Base-by-base conservation (phyloP, 1,140 invertebrate genomes). In the Heliconius congener region DNA sequence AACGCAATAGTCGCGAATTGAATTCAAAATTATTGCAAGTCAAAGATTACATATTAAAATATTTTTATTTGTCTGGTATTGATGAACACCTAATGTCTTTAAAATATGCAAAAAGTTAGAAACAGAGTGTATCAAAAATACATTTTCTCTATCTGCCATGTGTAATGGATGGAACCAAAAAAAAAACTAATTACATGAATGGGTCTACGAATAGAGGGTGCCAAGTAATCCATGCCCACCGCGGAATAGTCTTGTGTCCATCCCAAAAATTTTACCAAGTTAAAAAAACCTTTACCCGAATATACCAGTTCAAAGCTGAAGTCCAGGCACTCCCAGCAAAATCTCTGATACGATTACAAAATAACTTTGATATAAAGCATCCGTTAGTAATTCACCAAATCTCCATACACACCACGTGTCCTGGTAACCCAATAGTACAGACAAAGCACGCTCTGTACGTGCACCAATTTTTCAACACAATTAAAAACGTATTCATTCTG, bases 401-500 rank as follows among this genome's bases (percentile, higher is more conserved):
- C 55, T 57, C 55, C 55, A 57, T 57, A 57, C 19, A 23, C 3
- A 9, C 19, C n/a, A 57, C 55, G n/a, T 57, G 55, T 57, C 19
- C 55, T 23, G 55, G n/a, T 57, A 57, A 57, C n/a, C n/a, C n/a
- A 57, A 57, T 57, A 57, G 19, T 57, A 57, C 55, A 57, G 19
- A 57, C 55, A 57, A 57, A 57, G 55, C 19, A 23, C 55, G 55
- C 9, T 11, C 55, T n/a, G 55, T 57, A 57, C 55, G 55, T 57
- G n/a, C n/a, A 23, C 55, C 55, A 23, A 57, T 57, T 57, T 57
- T 57, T 57, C 19, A 73, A 84, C 77, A 85, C 86, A 85, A 86
- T 87, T 86, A 87, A 85, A 85, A 86, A 78, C 55, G 72, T 76
- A 85, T 85, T 86, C 81, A 86, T 78, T 83, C 77, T 79, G 80